Conservation (phyloP, 2,113 vertebrate genomes). For the Myiozetetes cayanensis region DNA sequence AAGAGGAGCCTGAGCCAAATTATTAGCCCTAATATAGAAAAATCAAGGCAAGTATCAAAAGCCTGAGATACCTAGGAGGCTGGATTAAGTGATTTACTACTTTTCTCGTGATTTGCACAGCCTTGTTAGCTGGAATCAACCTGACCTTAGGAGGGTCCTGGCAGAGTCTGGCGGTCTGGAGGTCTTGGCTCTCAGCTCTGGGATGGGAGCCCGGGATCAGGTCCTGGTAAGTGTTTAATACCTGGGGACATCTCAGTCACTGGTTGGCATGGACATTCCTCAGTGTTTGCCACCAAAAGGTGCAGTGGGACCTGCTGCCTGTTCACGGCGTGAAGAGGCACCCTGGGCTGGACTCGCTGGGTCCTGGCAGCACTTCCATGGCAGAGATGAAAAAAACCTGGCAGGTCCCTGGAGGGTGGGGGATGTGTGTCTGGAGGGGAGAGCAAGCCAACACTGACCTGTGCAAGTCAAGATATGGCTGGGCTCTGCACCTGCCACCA, state of each 20-base stretch:
- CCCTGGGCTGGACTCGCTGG: fast-evolving
- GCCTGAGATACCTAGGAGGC: not conserved
- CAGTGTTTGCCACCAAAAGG: not conserved
- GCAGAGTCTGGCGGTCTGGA: not conserved
- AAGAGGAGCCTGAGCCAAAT: not conserved
- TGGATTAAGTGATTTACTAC: not conserved
- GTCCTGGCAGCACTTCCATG: not conserved
- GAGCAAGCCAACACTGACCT: not conserved
- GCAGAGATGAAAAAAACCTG: not conserved
- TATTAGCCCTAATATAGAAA: not conserved
- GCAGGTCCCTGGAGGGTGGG: fast-evolving
- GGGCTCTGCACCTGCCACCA: not conserved
- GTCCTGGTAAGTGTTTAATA: not conserved
- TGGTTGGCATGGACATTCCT: not conserved
- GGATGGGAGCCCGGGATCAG: not conserved
- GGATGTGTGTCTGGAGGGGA: too few relatives aligned
- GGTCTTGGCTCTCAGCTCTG: not conserved
- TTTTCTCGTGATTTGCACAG: not conserved
- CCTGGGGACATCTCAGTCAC: not conserved
- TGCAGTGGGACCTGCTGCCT: not conserved
- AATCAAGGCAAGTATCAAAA: constrained; percentile 4
- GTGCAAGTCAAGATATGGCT: not conserved
- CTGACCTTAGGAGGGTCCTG: not conserved
- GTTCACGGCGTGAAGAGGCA: fast-evolving
- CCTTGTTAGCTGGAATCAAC: not conserved